Conservation (phyloP, 2,113 vertebrate genomes). For the Naja naja region DNA sequence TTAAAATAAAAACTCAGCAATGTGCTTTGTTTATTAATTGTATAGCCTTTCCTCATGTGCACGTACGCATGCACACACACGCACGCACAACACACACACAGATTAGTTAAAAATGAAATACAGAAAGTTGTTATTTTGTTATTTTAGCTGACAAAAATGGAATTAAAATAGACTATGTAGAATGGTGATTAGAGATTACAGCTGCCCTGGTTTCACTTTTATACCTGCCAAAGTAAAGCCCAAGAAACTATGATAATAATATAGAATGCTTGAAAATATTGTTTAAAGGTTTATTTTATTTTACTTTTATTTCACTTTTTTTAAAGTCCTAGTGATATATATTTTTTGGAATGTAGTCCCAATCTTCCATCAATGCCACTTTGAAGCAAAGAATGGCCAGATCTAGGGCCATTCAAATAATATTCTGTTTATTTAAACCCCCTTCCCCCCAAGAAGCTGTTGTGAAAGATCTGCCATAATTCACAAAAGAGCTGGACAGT, state of each 20-base stretch:
- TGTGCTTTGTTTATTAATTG: not conserved
- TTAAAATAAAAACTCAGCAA: not conserved
- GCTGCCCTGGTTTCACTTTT: too few relatives aligned
- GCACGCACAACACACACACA: not conserved
- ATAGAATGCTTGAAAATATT: too few relatives aligned
- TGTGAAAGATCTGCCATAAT: not conserved
- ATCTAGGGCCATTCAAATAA: not conserved
- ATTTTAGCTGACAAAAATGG: not conserved
- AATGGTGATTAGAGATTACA: not conserved
- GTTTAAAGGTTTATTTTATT: too few relatives aligned
- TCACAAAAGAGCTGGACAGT: not conserved
- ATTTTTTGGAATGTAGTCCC: not conserved
- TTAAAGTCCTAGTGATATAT: not conserved
- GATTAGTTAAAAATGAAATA: not conserved
- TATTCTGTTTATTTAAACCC: not conserved
- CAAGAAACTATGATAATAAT: too few relatives aligned
- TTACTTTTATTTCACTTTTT: not conserved
- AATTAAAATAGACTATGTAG: not conserved
- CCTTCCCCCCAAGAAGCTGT: not conserved
- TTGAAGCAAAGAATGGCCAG: not conserved
- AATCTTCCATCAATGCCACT: not conserved
- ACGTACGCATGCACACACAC: not conserved
- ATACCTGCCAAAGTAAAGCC: too few relatives aligned
- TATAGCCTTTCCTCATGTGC: rapidly evolving
- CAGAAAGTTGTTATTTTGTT: not conserved